Base-by-base conservation (phyloP, 2,888 invertebrate genomes). In the Temnothorax rugatulus region DNA sequence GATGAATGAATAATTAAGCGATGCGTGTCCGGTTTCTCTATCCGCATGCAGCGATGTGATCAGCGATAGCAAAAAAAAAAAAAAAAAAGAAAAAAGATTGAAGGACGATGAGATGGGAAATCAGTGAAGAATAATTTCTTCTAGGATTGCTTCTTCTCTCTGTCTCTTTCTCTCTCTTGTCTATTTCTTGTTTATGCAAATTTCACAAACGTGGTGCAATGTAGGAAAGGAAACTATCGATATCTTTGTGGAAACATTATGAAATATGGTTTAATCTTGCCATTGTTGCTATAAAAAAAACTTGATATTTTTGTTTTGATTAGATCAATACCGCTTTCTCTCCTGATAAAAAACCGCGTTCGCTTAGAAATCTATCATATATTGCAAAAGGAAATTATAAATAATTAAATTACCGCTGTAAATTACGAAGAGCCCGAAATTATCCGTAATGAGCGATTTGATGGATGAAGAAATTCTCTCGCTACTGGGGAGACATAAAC, bases 1-100 rank as follows among this genome's bases (percentile, higher is more conserved):
- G 64, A 64, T 41, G 63, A 64, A 64, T 41, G 63, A 64, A 64
- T 76, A 76, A 68, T 57, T 54, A 25, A 54, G 25, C 38, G 41
- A 25, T 29, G 15, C 25, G 18, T 4, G 25, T 64, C 52, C 64
- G 15, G 25, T 64, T 50, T 63, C 75, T 76, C 34, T n/a, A 50
- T 61, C 15, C 34, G n/a, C 29, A 18, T n/a, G 2, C 52, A 18
- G 7, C 66, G 41, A 54, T n/a, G 52, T 76, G 15, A 29, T 61
- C 34, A 41, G n/a, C 9, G 11, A 11, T n/a, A 18, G 41, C 9
- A 64, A 29, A n/a, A 50, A 59, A 11, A 4, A 44, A 8, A 21
- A 38, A 64, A 25, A n/a, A 50, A 41, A 64, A 25, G 13, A 50
- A 41, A 15, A 18, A 13, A 50, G 25, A 25, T 47, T 15, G 66